Conservation (phyloP, 2,888 invertebrate genomes). For the Macrostomum cliftonense region DNA sequence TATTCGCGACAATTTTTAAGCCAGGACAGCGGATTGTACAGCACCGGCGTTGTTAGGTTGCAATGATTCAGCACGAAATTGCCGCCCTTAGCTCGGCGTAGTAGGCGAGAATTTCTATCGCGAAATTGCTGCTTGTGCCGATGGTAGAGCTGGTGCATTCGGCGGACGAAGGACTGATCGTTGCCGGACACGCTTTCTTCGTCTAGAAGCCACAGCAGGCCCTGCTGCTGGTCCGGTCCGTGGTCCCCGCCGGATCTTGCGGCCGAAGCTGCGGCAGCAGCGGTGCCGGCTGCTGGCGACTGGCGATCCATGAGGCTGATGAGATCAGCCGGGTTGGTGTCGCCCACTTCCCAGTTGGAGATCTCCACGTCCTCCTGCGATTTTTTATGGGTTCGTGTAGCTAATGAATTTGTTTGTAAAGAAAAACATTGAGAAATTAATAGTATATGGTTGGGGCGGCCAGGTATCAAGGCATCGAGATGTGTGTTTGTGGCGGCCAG, state of each 20-base stretch:
- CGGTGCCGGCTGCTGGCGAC: slow-evolving; percentile 39
- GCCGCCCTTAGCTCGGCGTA: slow-evolving; percentile 33
- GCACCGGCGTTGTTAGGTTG: slow-evolving; percentile 68
- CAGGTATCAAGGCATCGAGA: too few relatives aligned
- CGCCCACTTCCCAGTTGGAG: slow-evolving; percentile 46
- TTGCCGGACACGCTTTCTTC: slow-evolving; percentile 75
- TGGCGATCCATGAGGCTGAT: slow-evolving; percentile 60
- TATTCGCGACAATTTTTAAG: slow-evolving; percentile 67
- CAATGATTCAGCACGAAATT: slow-evolving; percentile 40
- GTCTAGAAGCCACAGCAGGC: slow-evolving; percentile 67
- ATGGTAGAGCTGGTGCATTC: slow-evolving; percentile 26
- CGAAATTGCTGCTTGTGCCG: background rate
- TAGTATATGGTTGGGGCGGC: too few relatives aligned
- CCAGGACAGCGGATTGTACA: slow-evolving; percentile 75
- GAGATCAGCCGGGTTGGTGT: slow-evolving; percentile 55
- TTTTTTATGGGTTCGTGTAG: too few relatives aligned
- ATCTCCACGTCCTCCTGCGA: slow-evolving; percentile 47
- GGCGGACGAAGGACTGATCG: slow-evolving; percentile 69
- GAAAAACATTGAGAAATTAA: too few relatives aligned
- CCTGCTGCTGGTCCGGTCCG: slow-evolving; percentile 27
- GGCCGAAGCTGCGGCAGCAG: too few relatives aligned
- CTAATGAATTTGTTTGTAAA: too few relatives aligned
- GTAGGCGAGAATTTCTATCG: slow-evolving; percentile 21
- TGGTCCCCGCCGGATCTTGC: background rate
- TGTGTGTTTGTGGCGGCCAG: too few relatives aligned